Conservation (phyloP, 2,113 vertebrate genomes). For the Nanorana parkeri region DNA sequence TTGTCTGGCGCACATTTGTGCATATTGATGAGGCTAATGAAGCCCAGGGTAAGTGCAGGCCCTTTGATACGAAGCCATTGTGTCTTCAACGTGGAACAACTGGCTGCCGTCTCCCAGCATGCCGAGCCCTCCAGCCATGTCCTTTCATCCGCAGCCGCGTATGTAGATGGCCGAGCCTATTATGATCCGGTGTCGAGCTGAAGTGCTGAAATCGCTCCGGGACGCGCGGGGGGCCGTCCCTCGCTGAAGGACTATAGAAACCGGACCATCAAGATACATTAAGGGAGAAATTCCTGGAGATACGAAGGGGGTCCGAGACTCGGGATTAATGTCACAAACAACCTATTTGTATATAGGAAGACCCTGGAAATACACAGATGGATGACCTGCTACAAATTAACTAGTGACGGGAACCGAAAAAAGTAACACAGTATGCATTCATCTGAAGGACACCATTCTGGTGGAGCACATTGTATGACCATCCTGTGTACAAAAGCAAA, state of each 20-base stretch:
- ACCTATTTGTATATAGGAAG: background rate
- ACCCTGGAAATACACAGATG: too few relatives aligned
- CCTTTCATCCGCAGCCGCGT: conserved; percentile 63
- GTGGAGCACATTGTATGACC: too few relatives aligned
- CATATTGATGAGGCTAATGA: conserved; percentile 17
- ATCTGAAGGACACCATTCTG: too few relatives aligned
- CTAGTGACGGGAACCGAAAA: too few relatives aligned
- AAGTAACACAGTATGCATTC: too few relatives aligned
- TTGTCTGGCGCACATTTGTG: background rate
- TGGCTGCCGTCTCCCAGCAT: conserved; percentile 61
- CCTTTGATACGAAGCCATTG: conserved; percentile 63
- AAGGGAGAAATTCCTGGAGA: conserved; percentile 23
- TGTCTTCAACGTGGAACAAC: conserved; percentile 64
- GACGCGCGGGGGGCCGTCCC: conserved; percentile 65
- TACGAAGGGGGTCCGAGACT: background rate
- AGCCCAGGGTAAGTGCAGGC: conserved; percentile 44
- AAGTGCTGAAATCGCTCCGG: conserved; percentile 69
- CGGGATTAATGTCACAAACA: conserved; percentile 2
- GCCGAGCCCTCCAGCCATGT: conserved; percentile 60
- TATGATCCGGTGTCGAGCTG: conserved; percentile 61
- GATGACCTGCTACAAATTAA: too few relatives aligned
- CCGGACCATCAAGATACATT: conserved; percentile 47
- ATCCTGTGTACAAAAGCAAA: too few relatives aligned
- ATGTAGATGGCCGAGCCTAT: conserved; percentile 62
- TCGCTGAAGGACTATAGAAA: conserved; percentile 60